Percentiles rank a stretch among this genome's conserved stretches.
Evolutionary conservation across 2,888 invertebrate species (phyloP).

Genomic region (Meteorus colon): DNA sequence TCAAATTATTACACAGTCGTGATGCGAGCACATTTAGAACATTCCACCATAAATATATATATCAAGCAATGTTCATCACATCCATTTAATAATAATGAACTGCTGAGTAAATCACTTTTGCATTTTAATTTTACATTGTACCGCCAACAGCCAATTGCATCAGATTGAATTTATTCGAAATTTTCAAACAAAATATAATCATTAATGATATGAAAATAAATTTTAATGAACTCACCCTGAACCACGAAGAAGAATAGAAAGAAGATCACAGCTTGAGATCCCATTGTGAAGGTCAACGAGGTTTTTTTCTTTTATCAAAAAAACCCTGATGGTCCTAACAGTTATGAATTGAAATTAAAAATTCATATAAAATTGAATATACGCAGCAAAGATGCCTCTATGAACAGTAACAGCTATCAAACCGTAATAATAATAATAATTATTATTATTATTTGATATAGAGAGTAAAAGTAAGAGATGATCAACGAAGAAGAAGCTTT

Average conservation of each 20-base stretch:
- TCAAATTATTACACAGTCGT: background rate
- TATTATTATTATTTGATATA: constrained; percentile 38
- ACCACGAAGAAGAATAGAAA: constrained; percentile 64
- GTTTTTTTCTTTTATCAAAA: constrained; percentile 49
- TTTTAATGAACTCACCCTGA: constrained; percentile 63
- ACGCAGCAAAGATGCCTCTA: background rate
- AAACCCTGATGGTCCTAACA: constrained; percentile 4
- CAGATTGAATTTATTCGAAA: background rate
- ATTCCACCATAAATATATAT: background rate
- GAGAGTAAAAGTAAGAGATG: constrained; percentile 49
- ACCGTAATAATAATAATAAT: constrained; percentile 9
- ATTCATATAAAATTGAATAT: constrained; percentile 48
- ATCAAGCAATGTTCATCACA: constrained; percentile 1
- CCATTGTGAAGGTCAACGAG: constrained; percentile 60
- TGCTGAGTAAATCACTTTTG: background rate
- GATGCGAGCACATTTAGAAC: background rate
- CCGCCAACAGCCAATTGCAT: background rate
- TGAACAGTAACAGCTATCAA: constrained; percentile 2
- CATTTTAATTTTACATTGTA: background rate
- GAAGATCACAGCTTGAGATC: constrained; percentile 61
- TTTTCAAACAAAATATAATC: background rate
- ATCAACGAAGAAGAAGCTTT: constrained; percentile 66
- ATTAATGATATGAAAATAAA: constrained; percentile 10
- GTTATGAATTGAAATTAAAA: constrained; percentile 48
- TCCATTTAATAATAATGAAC: constrained; percentile 1